Percentiles rank a stretch among this genome's conserved stretches.
These are phyloP conservation scores for Oryctolagus cuniculus DNA, from an alignment of 2,113 vertebrate species.

Conservation along the genomic window DNA sequence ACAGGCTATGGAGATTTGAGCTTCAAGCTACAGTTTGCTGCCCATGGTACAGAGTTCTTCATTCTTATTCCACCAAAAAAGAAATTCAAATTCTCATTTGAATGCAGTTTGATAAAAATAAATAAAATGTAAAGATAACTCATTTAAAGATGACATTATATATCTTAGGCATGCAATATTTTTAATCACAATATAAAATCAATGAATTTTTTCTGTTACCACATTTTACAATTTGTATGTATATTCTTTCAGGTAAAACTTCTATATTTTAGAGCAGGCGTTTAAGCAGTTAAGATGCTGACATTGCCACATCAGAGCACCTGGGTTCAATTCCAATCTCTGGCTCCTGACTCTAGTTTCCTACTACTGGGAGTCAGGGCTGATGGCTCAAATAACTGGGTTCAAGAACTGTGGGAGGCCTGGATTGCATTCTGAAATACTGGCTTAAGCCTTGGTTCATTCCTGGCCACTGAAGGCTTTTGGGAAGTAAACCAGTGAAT, in stretches of 20 bases:
- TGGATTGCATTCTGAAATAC: too few species aligned
- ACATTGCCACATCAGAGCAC: too few species aligned
- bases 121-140: conserved; percentile 51
- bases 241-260: conserved; percentile 43
- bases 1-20: background rate
- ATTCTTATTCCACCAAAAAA: background rate
- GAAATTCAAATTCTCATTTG: background rate
- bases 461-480: too few species aligned
- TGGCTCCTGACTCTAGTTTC: too few species aligned
- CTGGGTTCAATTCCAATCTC: too few species aligned
- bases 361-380: too few species aligned
- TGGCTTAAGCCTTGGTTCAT: too few species aligned
- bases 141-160: conserved; percentile 10
- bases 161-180: conserved; percentile 25
- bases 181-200: conserved; percentile 32
- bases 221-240: conserved; percentile 1
- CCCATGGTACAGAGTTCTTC: background rate
- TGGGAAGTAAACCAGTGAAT: too few species aligned
- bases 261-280: background rate
- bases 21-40: background rate
- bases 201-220: conserved; percentile 41
- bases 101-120: conserved; percentile 40
- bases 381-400: too few species aligned
- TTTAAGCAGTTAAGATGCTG: background rate
- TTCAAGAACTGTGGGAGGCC: too few species aligned